Evolutionary conservation across 2,113 vertebrate species (phyloP), one percentile per base, ranked within the genome.

Genomic region (Gallinago media): DNA sequence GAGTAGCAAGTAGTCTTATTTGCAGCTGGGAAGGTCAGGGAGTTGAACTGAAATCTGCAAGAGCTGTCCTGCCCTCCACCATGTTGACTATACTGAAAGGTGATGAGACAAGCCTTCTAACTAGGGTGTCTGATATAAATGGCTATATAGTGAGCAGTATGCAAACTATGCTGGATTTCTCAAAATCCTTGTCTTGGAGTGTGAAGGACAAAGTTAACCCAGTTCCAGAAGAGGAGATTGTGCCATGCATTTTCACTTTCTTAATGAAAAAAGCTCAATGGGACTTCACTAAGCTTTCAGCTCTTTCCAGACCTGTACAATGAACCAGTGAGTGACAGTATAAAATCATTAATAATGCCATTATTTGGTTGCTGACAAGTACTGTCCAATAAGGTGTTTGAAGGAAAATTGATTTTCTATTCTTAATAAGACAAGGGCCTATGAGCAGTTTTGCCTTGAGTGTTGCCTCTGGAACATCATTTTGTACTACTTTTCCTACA

Each of bases 11-110:
- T 71, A 67, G n/a, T 26, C 40, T 76, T 40, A 44, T 21, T 50
- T 67, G 40, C 25, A 61, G 17, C 3, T 54, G 32, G 4, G 31
- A 5, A 66, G 12, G 65, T 44, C 31, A 67, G 23, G 31, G 18
- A 55, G 40, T 50, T 77, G 20, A 44, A 56, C 4, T 34, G 17
- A 77, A 31, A 27, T 56, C 20, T 50, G 15, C 56, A n/a, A 75
- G 56, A 42, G 3, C 26, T 92, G 12, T 12, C 19, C 11, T 42
- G 11, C 11, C 11, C 40, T 66, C 31, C 2, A 2, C 11, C 1
- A 0, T 1, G 0, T 44, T 56, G 54, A 46, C 12, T 78, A 2
- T 40, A n/a, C 25, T 49, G 14, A 14, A n/a, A 75, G 8, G 17
- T 49, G 44, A 55, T 50, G 59, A 80, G 17, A 44, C 9, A 59